Percentiles rank a stretch among this genome's conserved stretches.
These are phyloP conservation scores for Eidolon helvum DNA, from an alignment of 2,113 vertebrate species.

Conservation along the genomic window DNA sequence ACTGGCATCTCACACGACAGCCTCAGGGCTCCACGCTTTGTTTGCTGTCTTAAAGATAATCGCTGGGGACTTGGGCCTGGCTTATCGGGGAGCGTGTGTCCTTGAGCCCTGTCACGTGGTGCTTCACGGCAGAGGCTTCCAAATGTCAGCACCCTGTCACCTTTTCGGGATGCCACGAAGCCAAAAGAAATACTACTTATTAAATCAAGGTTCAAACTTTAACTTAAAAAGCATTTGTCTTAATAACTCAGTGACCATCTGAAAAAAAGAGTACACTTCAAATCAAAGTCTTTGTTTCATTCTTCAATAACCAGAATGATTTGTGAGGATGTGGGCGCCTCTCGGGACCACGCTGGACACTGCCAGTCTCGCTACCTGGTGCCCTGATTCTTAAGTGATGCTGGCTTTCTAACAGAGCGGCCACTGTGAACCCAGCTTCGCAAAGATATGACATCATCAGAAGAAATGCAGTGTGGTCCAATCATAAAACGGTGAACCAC, in stretches of 20 bases:
- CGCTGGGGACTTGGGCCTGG: rapidly evolving
- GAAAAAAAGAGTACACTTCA: background rate
- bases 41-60: background rate
- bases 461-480: background rate
- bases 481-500: background rate
- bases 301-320: background rate
- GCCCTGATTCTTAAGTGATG: rapidly evolving
- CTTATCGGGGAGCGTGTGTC: no score
- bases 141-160: no score
- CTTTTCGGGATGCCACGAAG: background rate
- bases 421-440: background rate
- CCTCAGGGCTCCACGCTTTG: background rate
- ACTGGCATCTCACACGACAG: background rate
- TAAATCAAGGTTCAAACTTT: background rate
- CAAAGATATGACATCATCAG: background rate
- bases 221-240: background rate
- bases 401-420: background rate
- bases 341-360: background rate
- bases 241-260: background rate
- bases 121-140: background rate
- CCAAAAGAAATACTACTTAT: background rate
- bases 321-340: background rate
- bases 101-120: background rate
- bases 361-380: rapidly evolving
- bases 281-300: background rate